A percentile compares a stretch with the other conserved stretches of the same genome.
These are phyloP conservation scores for Crypturellus undulatus DNA, from an alignment of 2,113 vertebrate genomes.

Conservation along the genomic window DNA sequence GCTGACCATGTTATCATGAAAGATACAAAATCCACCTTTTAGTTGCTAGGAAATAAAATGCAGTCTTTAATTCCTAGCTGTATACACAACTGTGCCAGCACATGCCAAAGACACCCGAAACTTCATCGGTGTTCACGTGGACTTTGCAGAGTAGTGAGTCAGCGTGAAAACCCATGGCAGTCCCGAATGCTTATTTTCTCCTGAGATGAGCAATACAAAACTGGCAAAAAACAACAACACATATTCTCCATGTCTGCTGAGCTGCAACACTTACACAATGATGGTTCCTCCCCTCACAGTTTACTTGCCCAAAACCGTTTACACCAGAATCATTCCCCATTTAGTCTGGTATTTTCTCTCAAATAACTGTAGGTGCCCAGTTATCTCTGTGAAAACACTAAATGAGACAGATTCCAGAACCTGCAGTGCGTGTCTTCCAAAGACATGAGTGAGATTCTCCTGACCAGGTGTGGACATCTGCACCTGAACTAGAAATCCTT, in stretches of 20 bases:
- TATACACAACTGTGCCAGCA: background rate
- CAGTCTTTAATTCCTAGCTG: background rate
- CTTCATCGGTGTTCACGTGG: background rate
- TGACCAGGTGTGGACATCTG: background rate
- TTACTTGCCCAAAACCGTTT: background rate
- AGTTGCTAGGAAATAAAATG: background rate
- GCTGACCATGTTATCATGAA: background rate
- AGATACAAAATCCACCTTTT: background rate
- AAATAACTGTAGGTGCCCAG: background rate
- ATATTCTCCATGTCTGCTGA: background rate
- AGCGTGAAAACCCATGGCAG: background rate
- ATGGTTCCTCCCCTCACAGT: background rate
- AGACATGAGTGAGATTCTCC: background rate
- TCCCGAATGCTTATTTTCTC: background rate
- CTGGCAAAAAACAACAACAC: background rate
- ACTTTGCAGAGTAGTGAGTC: background rate
- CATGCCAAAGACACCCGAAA: background rate
- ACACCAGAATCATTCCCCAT: background rate
- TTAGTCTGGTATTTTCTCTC: background rate
- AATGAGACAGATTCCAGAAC: background rate
- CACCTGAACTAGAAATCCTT: background rate
- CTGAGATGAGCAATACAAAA: background rate
- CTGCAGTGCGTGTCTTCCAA: background rate
- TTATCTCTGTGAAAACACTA: background rate
- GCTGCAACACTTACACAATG: background rate